phyloP scores from a whole-genome alignment of 1,140 invertebrate genomes.

The Cotesia glomerata region DNA sequence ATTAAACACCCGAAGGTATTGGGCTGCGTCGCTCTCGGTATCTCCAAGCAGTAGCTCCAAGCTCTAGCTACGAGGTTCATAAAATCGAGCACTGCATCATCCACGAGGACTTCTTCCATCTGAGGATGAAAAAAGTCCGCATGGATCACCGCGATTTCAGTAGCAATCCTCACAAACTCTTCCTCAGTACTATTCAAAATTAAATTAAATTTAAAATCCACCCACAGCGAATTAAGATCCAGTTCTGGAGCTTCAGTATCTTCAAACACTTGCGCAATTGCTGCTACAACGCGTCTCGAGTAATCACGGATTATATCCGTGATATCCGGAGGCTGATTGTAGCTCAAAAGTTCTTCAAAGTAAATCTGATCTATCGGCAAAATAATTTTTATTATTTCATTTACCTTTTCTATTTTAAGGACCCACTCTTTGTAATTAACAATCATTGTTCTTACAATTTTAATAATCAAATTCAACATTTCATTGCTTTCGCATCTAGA shows the following conservation, averaged over 20 bases:
- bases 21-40: slow-evolving; percentile 26
- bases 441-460: slow-evolving; percentile 28
- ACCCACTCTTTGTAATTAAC: background rate
- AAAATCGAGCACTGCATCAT: slow-evolving; percentile 38
- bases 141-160: slow-evolving; percentile 26
- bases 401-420: background rate
- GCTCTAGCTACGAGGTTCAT: slow-evolving; percentile 45
- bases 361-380: slow-evolving; percentile 48
- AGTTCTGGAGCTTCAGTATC: background rate
- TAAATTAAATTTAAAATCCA: slow-evolving; percentile 46
- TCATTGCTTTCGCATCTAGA: slow-evolving; percentile 29
- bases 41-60: slow-evolving; percentile 44
- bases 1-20: slow-evolving; percentile 35
- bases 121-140: slow-evolving; percentile 30
- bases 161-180: slow-evolving; percentile 38
- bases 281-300: slow-evolving; percentile 34
- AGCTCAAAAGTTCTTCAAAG: slow-evolving; percentile 29
- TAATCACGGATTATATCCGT: slow-evolving; percentile 46
- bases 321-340: slow-evolving; percentile 16
- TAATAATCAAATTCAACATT: slow-evolving; percentile 25
- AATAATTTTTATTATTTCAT: slow-evolving; percentile 31
- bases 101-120: slow-evolving; percentile 6
- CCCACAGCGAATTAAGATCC: slow-evolving; percentile 30
- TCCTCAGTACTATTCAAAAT: slow-evolving; percentile 38
- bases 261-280: background rate